Evolutionary conservation across 2,113 vertebrate genomes (phyloP).

Genomic region (Solea solea): DNA sequence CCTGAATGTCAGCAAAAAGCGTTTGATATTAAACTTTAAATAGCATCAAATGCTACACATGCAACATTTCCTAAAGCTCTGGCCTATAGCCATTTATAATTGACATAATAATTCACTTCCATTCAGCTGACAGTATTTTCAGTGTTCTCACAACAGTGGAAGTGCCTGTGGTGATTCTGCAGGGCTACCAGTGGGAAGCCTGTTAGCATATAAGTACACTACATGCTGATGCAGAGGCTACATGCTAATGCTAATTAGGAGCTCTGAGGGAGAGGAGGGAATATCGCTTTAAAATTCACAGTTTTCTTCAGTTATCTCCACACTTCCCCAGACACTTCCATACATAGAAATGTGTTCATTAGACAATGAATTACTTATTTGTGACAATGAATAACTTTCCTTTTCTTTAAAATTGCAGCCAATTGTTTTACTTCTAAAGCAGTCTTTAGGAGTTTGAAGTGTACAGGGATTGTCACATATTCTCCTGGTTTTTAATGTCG

Average conservation of each 20-base stretch:
- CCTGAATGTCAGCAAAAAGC: constrained; percentile 26
- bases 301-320: background rate
- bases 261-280: constrained; percentile 41
- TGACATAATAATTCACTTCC: constrained; percentile 28
- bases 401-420: no score
- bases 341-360: no score
- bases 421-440: no score
- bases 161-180: constrained; percentile 75
- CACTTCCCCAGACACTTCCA: no score
- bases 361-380: no score
- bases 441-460: no score
- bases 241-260: constrained; percentile 72
- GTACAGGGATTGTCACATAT: no score
- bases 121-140: constrained; percentile 4
- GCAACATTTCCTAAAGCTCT: constrained; percentile 46
- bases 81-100: constrained; percentile 19
- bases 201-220: constrained; percentile 79
- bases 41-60: constrained; percentile 15
- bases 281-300: background rate
- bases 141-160: constrained; percentile 70
- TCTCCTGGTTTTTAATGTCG: no score
- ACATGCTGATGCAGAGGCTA: constrained; percentile 77
- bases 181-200: constrained; percentile 69
- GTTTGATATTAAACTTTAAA: constrained; percentile 20
- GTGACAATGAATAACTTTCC: no score